These are phyloP conservation scores for Nautilus pompilius DNA, from an alignment of 1,140 invertebrate species.

Conservation along the genomic window DNA sequence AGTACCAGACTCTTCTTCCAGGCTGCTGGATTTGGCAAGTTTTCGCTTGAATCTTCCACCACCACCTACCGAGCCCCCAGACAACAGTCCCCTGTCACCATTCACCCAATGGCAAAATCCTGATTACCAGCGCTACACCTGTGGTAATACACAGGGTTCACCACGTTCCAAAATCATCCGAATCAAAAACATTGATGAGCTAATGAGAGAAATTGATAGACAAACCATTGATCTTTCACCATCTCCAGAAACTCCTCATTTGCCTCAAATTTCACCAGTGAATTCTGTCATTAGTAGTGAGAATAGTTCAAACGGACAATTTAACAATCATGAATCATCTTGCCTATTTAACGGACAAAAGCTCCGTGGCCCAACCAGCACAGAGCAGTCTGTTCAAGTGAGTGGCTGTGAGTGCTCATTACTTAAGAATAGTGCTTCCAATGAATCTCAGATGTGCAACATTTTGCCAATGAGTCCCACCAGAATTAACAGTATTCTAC, in stretches of 20 bases:
- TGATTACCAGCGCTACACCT: conserved; percentile 9
- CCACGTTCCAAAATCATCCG: conserved; percentile 39
- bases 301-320: not conserved
- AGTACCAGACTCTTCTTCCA: not conserved
- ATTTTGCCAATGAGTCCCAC: conserved; percentile 2
- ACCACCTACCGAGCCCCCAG: conserved; percentile 9
- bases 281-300: conserved; percentile 1
- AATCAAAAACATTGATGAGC: conserved; percentile 39
- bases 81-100: conserved; percentile 5
- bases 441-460: not conserved
- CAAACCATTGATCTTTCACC: conserved; percentile 47
- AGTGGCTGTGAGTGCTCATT: not conserved
- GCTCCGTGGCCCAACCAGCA: not conserved
- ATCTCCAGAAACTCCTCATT: conserved; percentile 28
- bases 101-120: conserved; percentile 16
- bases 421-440: not conserved
- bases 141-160: conserved; percentile 3
- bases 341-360: not conserved
- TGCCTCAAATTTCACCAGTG: not conserved
- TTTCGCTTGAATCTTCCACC: conserved; percentile 1
- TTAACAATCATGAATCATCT: not conserved
- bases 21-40: not conserved
- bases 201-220: conserved; percentile 34
- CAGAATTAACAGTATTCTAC: conserved; percentile 2
- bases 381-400: not conserved